Percentiles rank a stretch among this genome's conserved stretches.
These are phyloP conservation scores for Sander vitreus DNA, from an alignment of 2,113 vertebrate species.

Conservation along the genomic window DNA sequence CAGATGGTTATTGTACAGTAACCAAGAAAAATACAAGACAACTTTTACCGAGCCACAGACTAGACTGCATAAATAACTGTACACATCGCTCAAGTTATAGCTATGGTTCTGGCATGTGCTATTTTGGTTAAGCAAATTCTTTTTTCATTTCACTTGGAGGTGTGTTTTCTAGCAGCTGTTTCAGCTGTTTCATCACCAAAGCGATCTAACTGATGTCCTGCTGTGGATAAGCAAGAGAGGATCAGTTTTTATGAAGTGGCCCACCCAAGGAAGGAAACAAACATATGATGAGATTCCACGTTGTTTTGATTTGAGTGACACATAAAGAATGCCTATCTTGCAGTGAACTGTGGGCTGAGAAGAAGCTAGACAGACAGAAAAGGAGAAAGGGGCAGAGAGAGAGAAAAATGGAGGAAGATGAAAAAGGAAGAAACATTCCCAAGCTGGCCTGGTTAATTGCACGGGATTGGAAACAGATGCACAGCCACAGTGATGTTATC, in stretches of 20 bases:
- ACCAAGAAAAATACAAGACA: slow-evolving; percentile 73
- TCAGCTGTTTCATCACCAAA: slow-evolving; percentile 43
- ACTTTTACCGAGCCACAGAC: slow-evolving; percentile 48
- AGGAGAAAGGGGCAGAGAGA: slow-evolving; percentile 40
- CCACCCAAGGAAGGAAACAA: slow-evolving; percentile 57
- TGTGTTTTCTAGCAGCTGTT: slow-evolving; percentile 41
- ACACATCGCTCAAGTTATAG: slow-evolving; percentile 54
- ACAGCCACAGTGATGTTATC: slow-evolving; percentile 79
- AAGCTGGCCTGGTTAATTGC: slow-evolving; percentile 81
- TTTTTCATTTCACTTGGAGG: slow-evolving; percentile 40
- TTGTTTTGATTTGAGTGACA: slow-evolving; percentile 62
- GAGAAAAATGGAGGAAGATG: slow-evolving; percentile 60
- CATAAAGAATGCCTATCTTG: slow-evolving; percentile 53
- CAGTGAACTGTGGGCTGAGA: slow-evolving; percentile 17
- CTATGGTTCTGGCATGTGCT: slow-evolving; percentile 38
- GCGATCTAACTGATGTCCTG: not conserved
- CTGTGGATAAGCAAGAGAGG: slow-evolving; percentile 21
- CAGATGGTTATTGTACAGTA: slow-evolving; percentile 60
- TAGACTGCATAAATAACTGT: slow-evolving; percentile 63
- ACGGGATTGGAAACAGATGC: slow-evolving; percentile 85
- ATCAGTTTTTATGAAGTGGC: slow-evolving; percentile 23
- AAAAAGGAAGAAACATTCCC: slow-evolving; percentile 78
- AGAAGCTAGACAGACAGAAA: slow-evolving; percentile 23
- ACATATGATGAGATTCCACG: slow-evolving; percentile 29
- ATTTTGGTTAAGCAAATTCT: slow-evolving; percentile 43